Percentiles rank a stretch among this genome's conserved stretches.
Conservation (phyloP, 1,140 invertebrate genomes). For the Mamestra configurata region DNA sequence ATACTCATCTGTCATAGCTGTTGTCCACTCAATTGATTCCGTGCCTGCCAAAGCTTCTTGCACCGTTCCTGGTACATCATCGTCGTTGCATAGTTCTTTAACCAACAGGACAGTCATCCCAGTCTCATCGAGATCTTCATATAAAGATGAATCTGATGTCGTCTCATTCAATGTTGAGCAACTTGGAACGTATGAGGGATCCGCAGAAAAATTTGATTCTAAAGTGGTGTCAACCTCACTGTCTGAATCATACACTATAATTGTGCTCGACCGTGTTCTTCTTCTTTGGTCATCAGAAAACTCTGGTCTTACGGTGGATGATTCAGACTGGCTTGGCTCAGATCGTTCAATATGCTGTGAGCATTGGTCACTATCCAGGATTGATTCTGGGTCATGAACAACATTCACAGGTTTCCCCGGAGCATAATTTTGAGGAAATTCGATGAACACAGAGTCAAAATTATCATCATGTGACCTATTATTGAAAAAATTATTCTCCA, state of each 20-base stretch:
- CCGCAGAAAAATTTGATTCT: neutral
- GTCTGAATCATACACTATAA: neutral
- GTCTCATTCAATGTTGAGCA: too few relatives aligned
- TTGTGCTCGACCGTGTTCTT: neutral
- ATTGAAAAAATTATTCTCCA: neutral
- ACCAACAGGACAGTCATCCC: neutral
- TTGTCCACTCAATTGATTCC: neutral
- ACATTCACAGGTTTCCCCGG: neutral
- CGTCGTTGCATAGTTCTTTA: neutral
- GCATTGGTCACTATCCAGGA: neutral
- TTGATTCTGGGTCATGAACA: neutral
- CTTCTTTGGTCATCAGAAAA: neutral
- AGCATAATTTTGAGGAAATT: neutral
- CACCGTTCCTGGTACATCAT: neutral
- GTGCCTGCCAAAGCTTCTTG: neutral
- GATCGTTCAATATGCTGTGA: neutral
- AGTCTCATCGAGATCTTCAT: neutral
- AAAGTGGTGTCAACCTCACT: neutral
- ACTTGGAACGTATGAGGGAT: neutral
- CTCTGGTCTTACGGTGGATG: neutral
- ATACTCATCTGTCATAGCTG: neutral
- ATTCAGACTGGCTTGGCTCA: neutral
- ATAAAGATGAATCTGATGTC: neutral
- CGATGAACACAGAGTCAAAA: neutral
- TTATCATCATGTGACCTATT: conserved; percentile 11